Evolutionary conservation across 2,888 invertebrate species (phyloP), one percentile per base, ranked within the genome.

Genomic region (Branchellion lobata): DNA sequence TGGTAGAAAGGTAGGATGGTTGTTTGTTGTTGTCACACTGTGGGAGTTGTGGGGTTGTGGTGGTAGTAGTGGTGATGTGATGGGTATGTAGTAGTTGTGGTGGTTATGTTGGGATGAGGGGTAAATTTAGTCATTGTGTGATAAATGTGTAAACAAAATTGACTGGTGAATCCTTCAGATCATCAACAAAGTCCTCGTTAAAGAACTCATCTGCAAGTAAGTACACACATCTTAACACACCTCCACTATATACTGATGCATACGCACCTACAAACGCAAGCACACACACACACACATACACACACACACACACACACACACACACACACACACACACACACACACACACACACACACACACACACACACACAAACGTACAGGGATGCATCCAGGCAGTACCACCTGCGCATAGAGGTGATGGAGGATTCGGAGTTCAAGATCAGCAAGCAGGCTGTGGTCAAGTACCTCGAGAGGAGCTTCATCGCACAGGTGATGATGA

Each of bases 401-500:
- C 90, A 90, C 0, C 86, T 96, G 83, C 90, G 89, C 11, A 92
- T 95, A 83, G 87, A 90, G 34, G 94, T 94, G 86, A 88, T 96
- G 78, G 93, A 93, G 0, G 88, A 91, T 65, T 89, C 91, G 31
- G 91, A 92, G 76, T 93, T 92, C 84, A 89, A 90, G 75, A 90
- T 94, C 0, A 92, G 90, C 76, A 93, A 94, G 0, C 88, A 90
- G 61, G 88, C 90, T 75, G 90, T 94, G 33, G 88, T 95, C 34
- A 90, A 91, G 53, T 92, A 92, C 84, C 92, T 96, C 89, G 93
- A 93, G 85, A 90, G 84, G 24, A 84, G 82, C 1, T 88, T 89
- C 80, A 75, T 88, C 29, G 84, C 83, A 79, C 82, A 83, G 27
- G 40, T 73, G 33, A 73, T 5, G 71, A 29, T 71, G 71, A 8